Percentiles rank a stretch among this genome's conserved stretches.
These are phyloP conservation scores for Shargacucullia verbasci DNA, from an alignment of 2,888 invertebrate genomes.

Conservation along the genomic window DNA sequence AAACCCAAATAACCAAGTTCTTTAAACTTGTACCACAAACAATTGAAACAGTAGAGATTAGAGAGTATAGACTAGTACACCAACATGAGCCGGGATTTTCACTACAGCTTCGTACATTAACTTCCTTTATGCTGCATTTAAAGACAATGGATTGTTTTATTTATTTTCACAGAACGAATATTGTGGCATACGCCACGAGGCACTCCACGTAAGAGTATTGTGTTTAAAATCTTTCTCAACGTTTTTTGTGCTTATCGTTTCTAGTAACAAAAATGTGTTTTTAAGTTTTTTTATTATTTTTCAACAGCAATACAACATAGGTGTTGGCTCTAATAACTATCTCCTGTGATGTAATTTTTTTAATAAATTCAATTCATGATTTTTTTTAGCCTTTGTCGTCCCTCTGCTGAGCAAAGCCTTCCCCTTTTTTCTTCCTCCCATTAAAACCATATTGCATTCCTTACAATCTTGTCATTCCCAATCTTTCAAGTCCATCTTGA, in stretches of 20 bases:
- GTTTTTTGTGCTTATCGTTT: neutral
- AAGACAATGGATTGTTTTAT: conserved; percentile 77
- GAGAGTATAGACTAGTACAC: conserved; percentile 76
- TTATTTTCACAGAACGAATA: conserved; percentile 63
- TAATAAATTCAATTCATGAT: too few relatives aligned
- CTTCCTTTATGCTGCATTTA: conserved; percentile 83
- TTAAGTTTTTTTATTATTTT: too few relatives aligned
- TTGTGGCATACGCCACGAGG: conserved; percentile 39
- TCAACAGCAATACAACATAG: too few relatives aligned
- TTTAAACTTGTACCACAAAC: conserved; percentile 53
- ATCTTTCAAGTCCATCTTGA: conserved; percentile 7
- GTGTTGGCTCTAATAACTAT: too few relatives aligned
- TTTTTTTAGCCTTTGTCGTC: too few relatives aligned
- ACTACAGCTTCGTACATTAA: conserved; percentile 83
- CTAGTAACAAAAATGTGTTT: neutral
- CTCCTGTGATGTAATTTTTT: too few relatives aligned
- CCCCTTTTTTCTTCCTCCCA: too few relatives aligned
- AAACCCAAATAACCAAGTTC: conserved; percentile 5
- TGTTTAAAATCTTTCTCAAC: neutral
- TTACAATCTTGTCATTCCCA: neutral
- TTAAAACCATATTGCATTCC: neutral
- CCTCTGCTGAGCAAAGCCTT: too few relatives aligned
- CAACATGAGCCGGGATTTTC: conserved; percentile 78
- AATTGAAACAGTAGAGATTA: conserved; percentile 75
- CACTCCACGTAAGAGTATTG: conserved; percentile 10